A percentile compares a stretch with the other conserved stretches of the same genome.
phyloP scores from a whole-genome alignment of 2,888 invertebrate genomes.

The Augochlorella aurata region DNA sequence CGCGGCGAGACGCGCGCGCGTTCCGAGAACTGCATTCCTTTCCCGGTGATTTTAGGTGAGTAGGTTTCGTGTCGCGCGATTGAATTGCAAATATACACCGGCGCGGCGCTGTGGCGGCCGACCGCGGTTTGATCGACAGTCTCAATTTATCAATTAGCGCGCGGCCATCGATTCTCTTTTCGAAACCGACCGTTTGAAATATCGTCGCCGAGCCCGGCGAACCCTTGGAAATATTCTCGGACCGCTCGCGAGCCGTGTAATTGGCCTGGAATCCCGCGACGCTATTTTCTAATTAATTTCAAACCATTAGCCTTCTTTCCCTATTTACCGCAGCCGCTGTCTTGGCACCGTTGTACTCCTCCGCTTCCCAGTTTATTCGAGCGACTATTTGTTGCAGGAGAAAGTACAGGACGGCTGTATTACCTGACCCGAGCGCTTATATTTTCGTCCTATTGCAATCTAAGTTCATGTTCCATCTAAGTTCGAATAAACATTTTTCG shows the following conservation, averaged over 20 bases:
- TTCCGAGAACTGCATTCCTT: conserved; percentile 59
- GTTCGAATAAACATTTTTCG: no score
- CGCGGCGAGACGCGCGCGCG: conserved; percentile 8
- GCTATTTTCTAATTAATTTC: conserved; percentile 2
- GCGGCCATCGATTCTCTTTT: neutral
- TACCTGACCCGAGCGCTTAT: neutral
- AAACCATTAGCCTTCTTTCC: conserved; percentile 1
- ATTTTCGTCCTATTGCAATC: neutral
- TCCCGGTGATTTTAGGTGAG: conserved; percentile 57
- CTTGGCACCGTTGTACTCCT: neutral
- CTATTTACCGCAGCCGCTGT: neutral
- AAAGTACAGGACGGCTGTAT: neutral
- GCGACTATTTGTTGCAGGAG: neutral
- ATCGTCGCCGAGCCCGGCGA: neutral
- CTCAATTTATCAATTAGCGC: conserved; percentile 14
- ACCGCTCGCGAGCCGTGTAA: neutral
- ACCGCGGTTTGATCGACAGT: conserved; percentile 3
- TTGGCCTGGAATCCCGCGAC: conserved; percentile 16
- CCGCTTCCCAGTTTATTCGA: neutral
- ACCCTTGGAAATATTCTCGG: neutral
- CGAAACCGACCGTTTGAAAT: neutral
- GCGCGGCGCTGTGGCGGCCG: neutral
- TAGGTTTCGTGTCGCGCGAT: conserved; percentile 27
- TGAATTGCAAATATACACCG: conserved; percentile 38
- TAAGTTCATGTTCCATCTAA: no score